Base-by-base conservation (phyloP, 2,797 vertebrate species). In the Siniperca undulata region DNA sequence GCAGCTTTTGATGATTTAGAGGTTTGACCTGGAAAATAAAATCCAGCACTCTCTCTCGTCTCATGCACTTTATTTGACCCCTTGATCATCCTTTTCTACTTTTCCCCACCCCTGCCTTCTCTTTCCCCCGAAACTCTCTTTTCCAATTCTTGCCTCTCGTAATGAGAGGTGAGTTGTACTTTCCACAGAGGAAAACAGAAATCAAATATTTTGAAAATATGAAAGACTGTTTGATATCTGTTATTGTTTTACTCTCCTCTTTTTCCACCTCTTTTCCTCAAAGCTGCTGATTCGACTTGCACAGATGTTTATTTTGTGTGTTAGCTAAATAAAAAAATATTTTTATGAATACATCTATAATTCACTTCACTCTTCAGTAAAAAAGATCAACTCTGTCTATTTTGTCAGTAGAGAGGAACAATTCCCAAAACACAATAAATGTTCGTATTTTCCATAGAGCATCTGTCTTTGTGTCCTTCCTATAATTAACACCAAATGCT, bases 371-470 rank as follows among this genome's bases (percentile, higher is more conserved):
- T 80, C 19, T 78, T 59, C 22, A 40, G 34, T 24, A 34, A 82
- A 70, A 64, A 7, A 24, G 13, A 52, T 65, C 5, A 42, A 42
- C 27, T 20, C 9, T 74, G 24, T 88, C 13, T 74, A 50, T 64
- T 85, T 40, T 86, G 48, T 77, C 70, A 70, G 56, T 55, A 64
- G 48, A 71, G 58, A 85, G 13, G 42, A 80, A 68, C 27, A 24
- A 59, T 36, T 59, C 27, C 30, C 56, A 44, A 19, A 70, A 66
- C 22, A 70, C 24, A 92, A 92, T 92, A 94, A 90, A 93, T 62
- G 12, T 60, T 7, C 17, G 40, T 69, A 74, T 89, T 92, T 91
- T 92, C 75, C 77, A 75, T 62, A 69, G 44, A 80, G 44, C 7
- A 73, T 12, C 16, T 65, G 24, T 52, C 50, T 59, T 44, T 56